Evolutionary conservation across 2,113 vertebrate genomes (phyloP).

Genomic region (Sorex fumeus): DNA sequence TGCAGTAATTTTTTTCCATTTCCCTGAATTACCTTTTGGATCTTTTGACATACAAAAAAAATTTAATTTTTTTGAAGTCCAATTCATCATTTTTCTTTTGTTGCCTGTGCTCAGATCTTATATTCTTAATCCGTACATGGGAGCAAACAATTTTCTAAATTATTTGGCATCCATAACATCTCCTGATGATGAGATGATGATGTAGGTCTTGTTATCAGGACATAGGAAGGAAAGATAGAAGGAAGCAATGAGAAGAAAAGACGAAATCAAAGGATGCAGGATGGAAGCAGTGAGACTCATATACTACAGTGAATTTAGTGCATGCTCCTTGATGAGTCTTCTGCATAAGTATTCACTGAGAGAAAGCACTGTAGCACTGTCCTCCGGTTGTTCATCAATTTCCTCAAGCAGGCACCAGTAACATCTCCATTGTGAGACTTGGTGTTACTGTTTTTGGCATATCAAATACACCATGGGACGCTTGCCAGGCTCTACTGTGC

Average conservation of each 20-base stretch:
- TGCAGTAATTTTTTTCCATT: not conserved
- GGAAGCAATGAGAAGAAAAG: too few relatives aligned
- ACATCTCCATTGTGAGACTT: too few relatives aligned
- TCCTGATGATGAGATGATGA: not conserved
- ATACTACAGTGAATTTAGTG: not conserved
- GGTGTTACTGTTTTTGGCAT: too few relatives aligned
- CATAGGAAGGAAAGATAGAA: too few relatives aligned
- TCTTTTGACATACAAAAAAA: not conserved
- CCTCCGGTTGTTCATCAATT: too few relatives aligned
- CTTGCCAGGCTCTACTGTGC: too few relatives aligned
- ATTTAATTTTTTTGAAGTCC: constrained; percentile 29
- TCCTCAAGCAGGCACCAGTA: too few relatives aligned
- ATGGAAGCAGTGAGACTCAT: not conserved
- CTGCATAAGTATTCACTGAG: not conserved
- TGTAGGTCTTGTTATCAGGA: not conserved
- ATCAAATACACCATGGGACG: too few relatives aligned
- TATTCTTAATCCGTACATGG: not conserved
- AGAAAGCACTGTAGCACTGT: too few relatives aligned
- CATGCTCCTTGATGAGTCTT: constrained; percentile 3
- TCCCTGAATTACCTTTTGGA: not conserved
- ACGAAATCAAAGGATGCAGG: too few relatives aligned
- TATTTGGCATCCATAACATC: not conserved
- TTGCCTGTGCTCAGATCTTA: not conserved
- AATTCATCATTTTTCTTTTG: not conserved
- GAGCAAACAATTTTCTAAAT: not conserved